Conservation (phyloP, 2,888 invertebrate genomes). For the Ophion ventricosus region DNA sequence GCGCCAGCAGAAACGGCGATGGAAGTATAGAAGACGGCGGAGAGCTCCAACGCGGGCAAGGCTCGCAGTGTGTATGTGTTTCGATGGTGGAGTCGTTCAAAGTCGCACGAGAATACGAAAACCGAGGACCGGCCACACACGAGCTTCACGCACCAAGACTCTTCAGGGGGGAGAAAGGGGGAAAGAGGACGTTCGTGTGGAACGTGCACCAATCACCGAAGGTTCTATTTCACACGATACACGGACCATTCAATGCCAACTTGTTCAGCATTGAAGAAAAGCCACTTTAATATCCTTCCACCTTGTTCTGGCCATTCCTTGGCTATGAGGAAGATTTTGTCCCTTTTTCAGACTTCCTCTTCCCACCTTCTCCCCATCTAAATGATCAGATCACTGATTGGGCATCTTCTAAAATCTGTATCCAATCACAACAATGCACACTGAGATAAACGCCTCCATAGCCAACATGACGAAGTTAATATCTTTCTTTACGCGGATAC, state of each 20-base stretch:
- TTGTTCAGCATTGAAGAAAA: not conserved
- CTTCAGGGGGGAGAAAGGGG: not conserved
- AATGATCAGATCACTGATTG: no score
- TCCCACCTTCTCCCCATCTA: no score
- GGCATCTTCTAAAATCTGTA: no score
- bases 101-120: conserved; percentile 56
- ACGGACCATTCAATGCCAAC: conserved; percentile 7
- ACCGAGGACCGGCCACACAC: conserved; percentile 65
- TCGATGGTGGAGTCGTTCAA: conserved; percentile 45
- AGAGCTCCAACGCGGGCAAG: conserved; percentile 5
- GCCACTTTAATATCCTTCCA: no score
- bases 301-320: no score
- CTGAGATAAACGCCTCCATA: no score
- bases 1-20: conserved; percentile 39
- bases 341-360: no score
- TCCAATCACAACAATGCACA: no score
- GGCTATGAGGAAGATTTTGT: no score
- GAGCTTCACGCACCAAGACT: conserved; percentile 44
- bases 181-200: conserved; percentile 38
- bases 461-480: no score
- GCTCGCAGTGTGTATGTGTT: conserved; percentile 36
- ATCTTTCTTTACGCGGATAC: no score
- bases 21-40: conserved; percentile 14
- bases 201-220: conserved; percentile 36
- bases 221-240: conserved; percentile 1